These are phyloP conservation scores for Samia ricini DNA, from an alignment of 1,140 invertebrate species.

Conservation along the genomic window DNA sequence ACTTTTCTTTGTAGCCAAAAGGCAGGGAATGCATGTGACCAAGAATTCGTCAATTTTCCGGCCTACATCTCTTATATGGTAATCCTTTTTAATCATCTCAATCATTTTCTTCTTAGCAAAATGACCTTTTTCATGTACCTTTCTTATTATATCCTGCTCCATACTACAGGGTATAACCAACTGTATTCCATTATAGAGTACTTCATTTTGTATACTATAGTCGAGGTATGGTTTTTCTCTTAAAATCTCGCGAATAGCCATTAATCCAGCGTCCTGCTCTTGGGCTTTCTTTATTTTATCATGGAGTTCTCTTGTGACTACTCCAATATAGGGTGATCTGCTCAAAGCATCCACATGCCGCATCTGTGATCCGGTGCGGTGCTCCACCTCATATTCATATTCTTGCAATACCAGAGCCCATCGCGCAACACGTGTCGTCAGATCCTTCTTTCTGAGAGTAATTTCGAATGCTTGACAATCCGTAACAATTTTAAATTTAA, in stretches of 20 bases:
- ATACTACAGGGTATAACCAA: constrained; percentile 35
- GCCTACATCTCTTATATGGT: constrained; percentile 43
- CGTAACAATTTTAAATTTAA: constrained; percentile 10
- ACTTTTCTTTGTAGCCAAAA: constrained; percentile 48
- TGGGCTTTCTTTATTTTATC: constrained; percentile 19
- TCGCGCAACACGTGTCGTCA: constrained; percentile 38
- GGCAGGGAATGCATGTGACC: constrained; percentile 49
- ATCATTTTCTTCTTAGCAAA: constrained; percentile 48
- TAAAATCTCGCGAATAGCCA: constrained; percentile 13
- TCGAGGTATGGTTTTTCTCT: constrained; percentile 8
- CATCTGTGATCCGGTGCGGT: constrained; percentile 28
- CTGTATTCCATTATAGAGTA: constrained; percentile 17
- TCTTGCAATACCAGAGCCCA: constrained; percentile 51
- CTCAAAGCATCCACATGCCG: constrained; percentile 46
- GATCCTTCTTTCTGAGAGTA: constrained; percentile 42
- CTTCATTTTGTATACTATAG: constrained; percentile 15
- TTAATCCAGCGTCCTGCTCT: constrained; percentile 21
- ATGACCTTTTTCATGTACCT: constrained; percentile 41
- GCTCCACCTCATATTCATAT: constrained; percentile 37
- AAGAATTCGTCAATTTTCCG: constrained; percentile 47
- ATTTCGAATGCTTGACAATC: constrained; percentile 40
- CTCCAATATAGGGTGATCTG: constrained; percentile 20
- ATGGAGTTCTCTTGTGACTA: constrained; percentile 7
- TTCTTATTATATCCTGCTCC: constrained; percentile 36
- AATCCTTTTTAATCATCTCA: constrained; percentile 44